Evolutionary conservation across 1,140 invertebrate species (phyloP).

Genomic region (Drosophila sturtevanti): DNA sequence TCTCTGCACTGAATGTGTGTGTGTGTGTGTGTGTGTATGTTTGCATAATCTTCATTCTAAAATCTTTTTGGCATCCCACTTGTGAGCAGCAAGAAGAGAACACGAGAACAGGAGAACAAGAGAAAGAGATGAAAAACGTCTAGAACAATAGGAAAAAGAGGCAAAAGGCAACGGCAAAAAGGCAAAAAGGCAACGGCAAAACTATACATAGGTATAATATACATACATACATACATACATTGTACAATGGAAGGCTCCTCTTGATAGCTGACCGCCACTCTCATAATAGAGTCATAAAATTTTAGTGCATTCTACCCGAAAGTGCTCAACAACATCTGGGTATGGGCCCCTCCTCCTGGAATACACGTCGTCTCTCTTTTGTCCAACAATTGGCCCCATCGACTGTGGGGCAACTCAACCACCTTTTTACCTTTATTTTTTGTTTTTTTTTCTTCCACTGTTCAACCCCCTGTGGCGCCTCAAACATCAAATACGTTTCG

Average conservation of each 20-base stretch:
- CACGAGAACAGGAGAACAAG: slow-evolving; percentile 2
- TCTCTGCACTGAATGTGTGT: background rate
- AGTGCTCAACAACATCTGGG: background rate
- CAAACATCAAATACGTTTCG: slow-evolving; percentile 60
- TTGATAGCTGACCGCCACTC: slow-evolving; percentile 59
- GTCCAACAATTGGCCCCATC: background rate
- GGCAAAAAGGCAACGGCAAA: background rate
- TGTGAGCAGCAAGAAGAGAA: slow-evolving; percentile 45
- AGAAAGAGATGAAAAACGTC: slow-evolving; percentile 12
- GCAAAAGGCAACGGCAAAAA: slow-evolving; percentile 51
- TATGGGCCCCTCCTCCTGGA: too few relatives aligned
- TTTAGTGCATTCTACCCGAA: slow-evolving; percentile 58
- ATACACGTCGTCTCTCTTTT: too few relatives aligned
- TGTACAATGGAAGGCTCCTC: background rate
- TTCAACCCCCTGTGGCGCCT: slow-evolving; percentile 66
- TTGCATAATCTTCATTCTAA: slow-evolving; percentile 72
- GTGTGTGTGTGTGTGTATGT: slow-evolving; percentile 43
- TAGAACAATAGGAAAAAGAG: slow-evolving; percentile 63
- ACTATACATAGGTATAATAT: background rate
- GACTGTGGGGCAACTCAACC: background rate
- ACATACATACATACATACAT: too few relatives aligned
- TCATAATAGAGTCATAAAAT: slow-evolving; percentile 82
- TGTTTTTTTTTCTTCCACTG: too few relatives aligned
- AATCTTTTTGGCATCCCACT: slow-evolving; percentile 73
- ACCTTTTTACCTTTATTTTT: background rate